Evolutionary conservation across 2,113 vertebrate genomes (phyloP), one percentile per base, ranked within the genome.

Genomic region (Atrichornis clamosus): DNA sequence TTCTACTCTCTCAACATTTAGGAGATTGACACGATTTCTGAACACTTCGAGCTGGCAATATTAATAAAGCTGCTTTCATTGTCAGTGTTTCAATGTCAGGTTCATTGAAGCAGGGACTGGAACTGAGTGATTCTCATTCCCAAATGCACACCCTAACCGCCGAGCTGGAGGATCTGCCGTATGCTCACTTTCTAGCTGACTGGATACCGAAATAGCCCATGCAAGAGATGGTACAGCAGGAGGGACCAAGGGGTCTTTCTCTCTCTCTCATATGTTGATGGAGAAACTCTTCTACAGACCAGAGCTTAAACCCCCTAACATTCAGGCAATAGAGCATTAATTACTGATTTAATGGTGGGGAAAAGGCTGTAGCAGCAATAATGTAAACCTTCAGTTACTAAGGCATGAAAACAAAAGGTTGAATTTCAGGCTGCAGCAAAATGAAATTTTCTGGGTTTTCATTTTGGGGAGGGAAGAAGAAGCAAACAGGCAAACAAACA

Each of bases 61-160:
- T 94, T 96, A 95, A 97, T 89, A 95, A 93, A 96, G 44, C 89
- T 68, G 74, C 91, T 91, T 84, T 75, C 87, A 42, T 9, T 91
- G 89, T 93, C 93, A 96, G 89, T 80, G 37, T 79, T 82, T 94
- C 93, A 82, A 18, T 91, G 95, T 93, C 94, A 91, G 91, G 53
- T 73, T 87, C 81, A 53, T 8, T 27, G 93, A 86, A 95, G 95
- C 95, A 89, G 49, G 89, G 87, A 70, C 52, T 62, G 94, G 77
- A 94, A 73, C n/a, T 1, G 84, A 95, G 81, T 0, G 1, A 73
- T 76, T 56, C 74, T 56, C 41, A 46, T 8, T 96, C 93, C 94
- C 86, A 68, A 64, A 81, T 23, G 86, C 73, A 33, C 42, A 20
- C 80, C 93, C 94, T 33, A 23, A 59, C 7, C 91, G 79, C 44